Conservation (phyloP, 1,140 invertebrate genomes). For the Homarus americanus region DNA sequence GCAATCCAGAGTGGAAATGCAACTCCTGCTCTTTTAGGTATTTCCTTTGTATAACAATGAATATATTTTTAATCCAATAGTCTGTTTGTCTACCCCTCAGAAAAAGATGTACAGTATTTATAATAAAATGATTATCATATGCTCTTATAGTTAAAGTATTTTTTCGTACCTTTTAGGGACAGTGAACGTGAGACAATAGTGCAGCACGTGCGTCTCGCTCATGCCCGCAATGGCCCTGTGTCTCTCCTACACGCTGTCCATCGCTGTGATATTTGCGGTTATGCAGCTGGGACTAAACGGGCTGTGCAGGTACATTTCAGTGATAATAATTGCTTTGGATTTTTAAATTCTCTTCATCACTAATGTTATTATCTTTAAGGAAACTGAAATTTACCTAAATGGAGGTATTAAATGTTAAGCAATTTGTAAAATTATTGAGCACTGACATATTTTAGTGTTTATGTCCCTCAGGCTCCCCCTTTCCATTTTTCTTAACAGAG, state of each 20-base stretch:
- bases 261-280: constrained; percentile 72
- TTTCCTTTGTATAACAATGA: background rate
- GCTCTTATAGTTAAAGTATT: too few relatives aligned
- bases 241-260: constrained; percentile 74
- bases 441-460: too few relatives aligned
- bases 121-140: too few relatives aligned
- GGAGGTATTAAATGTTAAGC: too few relatives aligned
- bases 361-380: too few relatives aligned
- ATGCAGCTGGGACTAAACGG: constrained; percentile 74
- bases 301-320: constrained; percentile 74
- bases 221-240: constrained; percentile 61
- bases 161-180: constrained; percentile 49
- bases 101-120: too few relatives aligned
- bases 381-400: too few relatives aligned
- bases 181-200: constrained; percentile 72
- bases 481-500: too few relatives aligned
- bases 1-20: constrained; percentile 75
- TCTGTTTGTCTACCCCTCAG: background rate
- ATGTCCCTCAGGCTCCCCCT: too few relatives aligned
- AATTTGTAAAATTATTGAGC: too few relatives aligned
- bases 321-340: too few relatives aligned
- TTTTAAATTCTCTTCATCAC: too few relatives aligned
- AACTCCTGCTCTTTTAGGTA: constrained; percentile 72
- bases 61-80: background rate
- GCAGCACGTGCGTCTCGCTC: constrained; percentile 71